A percentile compares a stretch with the other conserved stretches of the same genome.
Evolutionary conservation across 2,113 vertebrate genomes (phyloP).

Genomic region (Tachycineta bicolor): DNA sequence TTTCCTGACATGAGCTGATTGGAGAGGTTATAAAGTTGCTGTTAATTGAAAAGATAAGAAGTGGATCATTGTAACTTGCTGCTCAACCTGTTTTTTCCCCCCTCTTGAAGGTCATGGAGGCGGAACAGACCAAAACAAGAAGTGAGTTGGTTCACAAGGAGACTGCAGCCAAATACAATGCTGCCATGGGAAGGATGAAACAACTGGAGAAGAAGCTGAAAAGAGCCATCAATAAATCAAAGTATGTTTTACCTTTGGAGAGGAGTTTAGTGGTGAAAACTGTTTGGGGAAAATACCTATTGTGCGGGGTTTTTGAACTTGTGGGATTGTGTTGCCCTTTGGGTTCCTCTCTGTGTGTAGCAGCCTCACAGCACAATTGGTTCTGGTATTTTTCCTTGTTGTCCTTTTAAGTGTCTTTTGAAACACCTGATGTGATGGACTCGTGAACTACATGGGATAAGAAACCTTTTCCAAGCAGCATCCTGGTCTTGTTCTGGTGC

Average conservation of each 20-base stretch:
- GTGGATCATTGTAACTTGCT: not conserved
- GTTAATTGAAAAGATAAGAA: not conserved
- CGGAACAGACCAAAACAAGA: conserved; percentile 89
- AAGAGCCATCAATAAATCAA: conserved; percentile 95
- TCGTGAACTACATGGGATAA: not conserved
- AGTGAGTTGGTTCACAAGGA: conserved; percentile 94
- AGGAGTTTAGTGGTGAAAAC: not conserved
- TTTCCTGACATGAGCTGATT: not conserved
- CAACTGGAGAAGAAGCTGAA: conserved; percentile 98
- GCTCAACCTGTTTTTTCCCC: not conserved
- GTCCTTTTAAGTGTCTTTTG: not conserved
- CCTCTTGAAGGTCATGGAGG: conserved; percentile 91
- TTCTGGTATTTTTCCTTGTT: not conserved
- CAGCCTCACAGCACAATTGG: not conserved
- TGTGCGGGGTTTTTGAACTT: not conserved
- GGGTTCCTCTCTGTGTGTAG: not conserved
- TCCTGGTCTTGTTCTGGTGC: not conserved
- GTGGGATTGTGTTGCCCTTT: not conserved
- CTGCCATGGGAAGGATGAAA: conserved; percentile 90
- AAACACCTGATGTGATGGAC: not conserved
- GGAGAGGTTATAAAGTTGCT: not conserved
- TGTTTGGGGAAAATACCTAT: rapidly evolving
- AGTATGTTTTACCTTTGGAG: conserved; percentile 72
- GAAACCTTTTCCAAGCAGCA: not conserved
- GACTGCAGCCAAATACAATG: conserved; percentile 91